phyloP scores from a whole-genome alignment of 2,888 invertebrate species.

The Anoncus sp. region DNA sequence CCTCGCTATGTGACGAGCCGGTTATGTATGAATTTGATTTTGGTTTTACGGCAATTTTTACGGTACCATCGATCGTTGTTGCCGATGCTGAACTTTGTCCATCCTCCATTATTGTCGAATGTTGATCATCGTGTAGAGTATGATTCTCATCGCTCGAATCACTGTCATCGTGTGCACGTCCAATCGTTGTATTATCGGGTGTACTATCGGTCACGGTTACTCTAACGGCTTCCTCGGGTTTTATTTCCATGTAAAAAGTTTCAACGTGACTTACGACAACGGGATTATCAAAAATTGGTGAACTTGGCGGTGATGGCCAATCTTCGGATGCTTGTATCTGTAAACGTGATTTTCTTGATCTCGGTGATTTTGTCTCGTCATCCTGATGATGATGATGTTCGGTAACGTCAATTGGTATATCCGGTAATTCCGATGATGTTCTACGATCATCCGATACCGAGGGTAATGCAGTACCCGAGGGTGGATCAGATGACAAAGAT shows the following conservation, averaged over 20 bases:
- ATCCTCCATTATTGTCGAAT: slow-evolving; percentile 80
- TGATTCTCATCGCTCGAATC: slow-evolving; percentile 88
- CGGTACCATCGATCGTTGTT: slow-evolving; percentile 92
- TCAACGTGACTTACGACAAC: slow-evolving; percentile 89
- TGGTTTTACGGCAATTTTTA: slow-evolving; percentile 90
- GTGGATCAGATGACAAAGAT: slow-evolving; percentile 93
- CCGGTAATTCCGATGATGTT: slow-evolving; percentile 94
- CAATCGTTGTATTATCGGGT: slow-evolving; percentile 84
- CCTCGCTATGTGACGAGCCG: slow-evolving; percentile 93
- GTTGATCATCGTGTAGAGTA: slow-evolving; percentile 87
- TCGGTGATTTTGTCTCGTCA: slow-evolving; percentile 79
- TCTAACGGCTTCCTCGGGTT: slow-evolving; percentile 91
- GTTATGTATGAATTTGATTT: slow-evolving; percentile 89
- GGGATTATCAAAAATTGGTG: slow-evolving; percentile 88
- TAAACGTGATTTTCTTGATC: slow-evolving; percentile 72
- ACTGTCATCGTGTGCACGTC: slow-evolving; percentile 83
- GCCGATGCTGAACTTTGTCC: slow-evolving; percentile 84
- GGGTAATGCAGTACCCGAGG: slow-evolving; percentile 82
- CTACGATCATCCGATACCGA: slow-evolving; percentile 91
- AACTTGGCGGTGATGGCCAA: slow-evolving; percentile 92
- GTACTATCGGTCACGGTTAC: slow-evolving; percentile 90
- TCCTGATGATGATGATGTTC: slow-evolving; percentile 83
- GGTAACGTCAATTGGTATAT: slow-evolving; percentile 91
- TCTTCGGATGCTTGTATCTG: slow-evolving; percentile 89
- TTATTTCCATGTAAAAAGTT: slow-evolving; percentile 91